phyloP scores from a whole-genome alignment of 2,113 vertebrate species.

The Mus musculus region GRCm39 chr4:82294001-82294500 shows the following conservation, averaged over 20 bases:
- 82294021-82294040: not conserved
- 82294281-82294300: conserved; percentile 2
- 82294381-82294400: not conserved
- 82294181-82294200: not conserved
- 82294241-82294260: not conserved
- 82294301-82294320: not conserved
- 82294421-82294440: not conserved
- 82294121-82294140: not conserved
- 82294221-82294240: not conserved
- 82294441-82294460: not conserved
- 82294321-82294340: not conserved
- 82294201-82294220: not conserved
- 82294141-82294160: not conserved
- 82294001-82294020: too few relatives aligned
- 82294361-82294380: not conserved
- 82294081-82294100: not conserved
- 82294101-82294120: not conserved
- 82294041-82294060: not conserved
- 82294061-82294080: not conserved
- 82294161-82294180: not conserved
- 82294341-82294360: not conserved
- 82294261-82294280: not conserved
- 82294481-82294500: not conserved
- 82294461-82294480: not conserved
- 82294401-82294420: conserved; percentile 43